Evolutionary conservation across 2,797 vertebrate species (phyloP).

Genomic region (Cygnus olor): DNA sequence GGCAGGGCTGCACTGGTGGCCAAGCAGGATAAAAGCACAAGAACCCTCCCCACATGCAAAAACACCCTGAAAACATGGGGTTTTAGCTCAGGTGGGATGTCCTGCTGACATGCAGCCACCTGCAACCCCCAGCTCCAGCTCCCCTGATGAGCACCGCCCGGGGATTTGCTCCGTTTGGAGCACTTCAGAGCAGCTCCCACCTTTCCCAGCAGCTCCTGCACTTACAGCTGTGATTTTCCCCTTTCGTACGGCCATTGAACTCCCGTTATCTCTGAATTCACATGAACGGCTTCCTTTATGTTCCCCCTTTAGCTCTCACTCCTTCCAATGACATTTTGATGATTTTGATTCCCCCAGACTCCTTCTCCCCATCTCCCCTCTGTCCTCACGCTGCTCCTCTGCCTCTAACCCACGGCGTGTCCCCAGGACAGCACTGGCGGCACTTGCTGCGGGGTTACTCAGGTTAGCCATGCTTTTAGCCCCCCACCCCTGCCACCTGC

Average conservation of each 20-base stretch:
- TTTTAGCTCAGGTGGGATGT: not conserved
- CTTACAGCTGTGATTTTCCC: not conserved
- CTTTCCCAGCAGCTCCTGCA: not conserved
- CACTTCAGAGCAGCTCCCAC: not conserved
- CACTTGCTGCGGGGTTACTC: accelerated
- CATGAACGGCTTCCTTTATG: constrained; percentile 31
- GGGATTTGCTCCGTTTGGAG: not conserved
- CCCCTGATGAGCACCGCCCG: not conserved
- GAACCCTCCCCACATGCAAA: not conserved
- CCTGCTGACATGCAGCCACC: not conserved
- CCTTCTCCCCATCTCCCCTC: not conserved
- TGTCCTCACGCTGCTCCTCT: not conserved
- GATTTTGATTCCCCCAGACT: not conserved
- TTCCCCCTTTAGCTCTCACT: not conserved
- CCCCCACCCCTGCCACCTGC: not conserved
- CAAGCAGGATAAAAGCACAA: too few species aligned
- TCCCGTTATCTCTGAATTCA: constrained; percentile 34
- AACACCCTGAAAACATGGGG: not conserved
- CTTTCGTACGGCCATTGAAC: not conserved
- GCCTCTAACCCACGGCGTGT: not conserved
- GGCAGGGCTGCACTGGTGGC: too few species aligned
- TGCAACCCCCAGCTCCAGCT: not conserved
- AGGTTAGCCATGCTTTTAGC: not conserved
- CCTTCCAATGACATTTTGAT: constrained; percentile 3
- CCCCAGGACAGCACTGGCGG: not conserved